Conservation (phyloP, 2,888 invertebrate genomes). For the Monopis laevigella region DNA sequence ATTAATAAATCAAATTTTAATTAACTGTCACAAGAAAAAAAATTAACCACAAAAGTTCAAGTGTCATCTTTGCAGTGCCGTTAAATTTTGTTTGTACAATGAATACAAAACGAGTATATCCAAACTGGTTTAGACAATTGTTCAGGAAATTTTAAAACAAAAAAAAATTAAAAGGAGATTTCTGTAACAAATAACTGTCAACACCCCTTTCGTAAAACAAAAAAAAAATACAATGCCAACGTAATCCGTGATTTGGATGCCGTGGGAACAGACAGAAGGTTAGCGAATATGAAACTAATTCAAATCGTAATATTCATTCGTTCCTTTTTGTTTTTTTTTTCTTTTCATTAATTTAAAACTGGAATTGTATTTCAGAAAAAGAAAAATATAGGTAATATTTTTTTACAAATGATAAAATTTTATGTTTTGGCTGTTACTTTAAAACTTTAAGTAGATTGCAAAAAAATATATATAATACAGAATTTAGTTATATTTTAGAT, state of each 20-base stretch:
- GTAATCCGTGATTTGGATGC: constrained; percentile 44
- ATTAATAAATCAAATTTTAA: constrained; percentile 62
- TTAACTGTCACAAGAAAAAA: constrained; percentile 47
- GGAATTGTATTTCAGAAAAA: too few relatives aligned
- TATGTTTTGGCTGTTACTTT: not conserved
- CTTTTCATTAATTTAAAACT: too few relatives aligned
- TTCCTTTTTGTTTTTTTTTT: constrained; percentile 11
- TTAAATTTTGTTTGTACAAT: constrained; percentile 52
- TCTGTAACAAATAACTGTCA: constrained; percentile 64
- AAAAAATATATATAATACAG: not conserved
- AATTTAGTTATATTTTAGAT: not conserved
- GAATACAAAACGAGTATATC: constrained; percentile 33
- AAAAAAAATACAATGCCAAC: constrained; percentile 53
- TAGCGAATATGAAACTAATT: constrained; percentile 63
- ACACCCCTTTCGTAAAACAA: constrained; percentile 60
- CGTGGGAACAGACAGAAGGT: constrained; percentile 63
- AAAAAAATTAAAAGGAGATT: constrained; percentile 55
- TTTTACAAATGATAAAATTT: not conserved
- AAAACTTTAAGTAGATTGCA: too few relatives aligned
- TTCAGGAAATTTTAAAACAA: constrained; percentile 34
- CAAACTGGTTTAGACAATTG: constrained; percentile 43
- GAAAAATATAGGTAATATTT: too few relatives aligned
- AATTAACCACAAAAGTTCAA: constrained; percentile 56
- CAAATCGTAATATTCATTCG: constrained; percentile 61
- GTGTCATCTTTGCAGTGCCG: constrained; percentile 40